Evolutionary conservation across 2,888 invertebrate species (phyloP).

Genomic region (Leptopterna dolabrata): DNA sequence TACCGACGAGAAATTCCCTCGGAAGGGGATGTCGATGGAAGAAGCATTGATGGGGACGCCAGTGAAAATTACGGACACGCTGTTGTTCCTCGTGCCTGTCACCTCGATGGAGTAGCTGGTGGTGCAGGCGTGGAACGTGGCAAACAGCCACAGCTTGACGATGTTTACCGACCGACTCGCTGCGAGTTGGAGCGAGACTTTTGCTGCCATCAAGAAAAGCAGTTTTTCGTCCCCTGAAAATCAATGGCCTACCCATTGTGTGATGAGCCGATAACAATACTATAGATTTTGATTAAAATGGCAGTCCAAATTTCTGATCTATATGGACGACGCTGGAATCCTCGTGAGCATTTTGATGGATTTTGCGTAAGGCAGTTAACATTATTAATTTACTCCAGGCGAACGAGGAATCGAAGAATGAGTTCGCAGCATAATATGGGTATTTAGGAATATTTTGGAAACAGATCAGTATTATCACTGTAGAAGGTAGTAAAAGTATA

Average conservation of each 20-base stretch:
- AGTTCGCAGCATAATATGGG: too few species aligned
- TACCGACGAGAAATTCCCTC: not conserved
- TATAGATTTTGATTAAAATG: too few species aligned
- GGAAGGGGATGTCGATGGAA: not conserved
- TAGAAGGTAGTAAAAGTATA: too few species aligned
- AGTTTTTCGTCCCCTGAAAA: conserved; percentile 11
- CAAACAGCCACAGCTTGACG: not conserved
- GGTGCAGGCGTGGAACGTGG: conserved; percentile 8
- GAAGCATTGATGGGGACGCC: not conserved
- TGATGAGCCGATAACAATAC: too few species aligned
- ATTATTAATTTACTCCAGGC: too few species aligned
- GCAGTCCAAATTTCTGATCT: too few species aligned
- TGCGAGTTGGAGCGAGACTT: not conserved
- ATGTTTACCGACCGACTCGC: not conserved
- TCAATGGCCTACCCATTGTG: not conserved
- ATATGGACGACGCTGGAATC: too few species aligned
- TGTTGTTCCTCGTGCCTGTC: not conserved
- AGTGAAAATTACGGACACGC: not conserved
- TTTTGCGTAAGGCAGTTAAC: too few species aligned
- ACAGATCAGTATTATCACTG: too few species aligned
- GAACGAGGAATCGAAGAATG: too few species aligned
- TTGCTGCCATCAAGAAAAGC: not conserved
- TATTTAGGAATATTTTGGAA: too few species aligned
- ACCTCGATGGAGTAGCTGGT: conserved; percentile 14
- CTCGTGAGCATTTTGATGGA: too few species aligned